These are phyloP conservation scores for Cerceris rybyensis DNA, from an alignment of 2,888 invertebrate species.

Conservation along the genomic window DNA sequence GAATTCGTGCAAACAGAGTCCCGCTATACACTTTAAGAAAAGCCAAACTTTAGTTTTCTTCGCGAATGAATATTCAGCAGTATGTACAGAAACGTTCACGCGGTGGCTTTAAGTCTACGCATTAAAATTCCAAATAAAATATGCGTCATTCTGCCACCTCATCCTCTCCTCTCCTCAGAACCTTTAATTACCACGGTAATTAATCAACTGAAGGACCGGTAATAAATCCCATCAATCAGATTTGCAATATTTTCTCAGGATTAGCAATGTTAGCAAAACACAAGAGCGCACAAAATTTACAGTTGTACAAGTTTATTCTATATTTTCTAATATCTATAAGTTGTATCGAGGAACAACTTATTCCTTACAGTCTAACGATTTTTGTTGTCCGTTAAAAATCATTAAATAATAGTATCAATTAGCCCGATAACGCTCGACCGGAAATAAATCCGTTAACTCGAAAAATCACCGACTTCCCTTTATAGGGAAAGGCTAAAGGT, in stretches of 20 bases:
- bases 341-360: no score
- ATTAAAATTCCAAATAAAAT: conserved; percentile 34
- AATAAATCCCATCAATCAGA: conserved; percentile 29
- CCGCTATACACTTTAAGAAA: conserved; percentile 19
- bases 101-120: conserved; percentile 13
- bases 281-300: neutral
- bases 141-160: neutral
- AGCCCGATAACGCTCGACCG: neutral
- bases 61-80: conserved; percentile 34
- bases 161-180: neutral
- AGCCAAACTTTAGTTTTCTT: conserved; percentile 25
- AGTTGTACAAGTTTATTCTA: no score
- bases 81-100: neutral
- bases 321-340: no score
- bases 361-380: no score
- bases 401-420: no score
- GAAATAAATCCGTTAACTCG: conserved; percentile 4
- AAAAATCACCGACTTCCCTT: conserved; percentile 2
- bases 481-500: no score
- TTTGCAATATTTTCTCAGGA: conserved; percentile 46
- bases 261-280: neutral
- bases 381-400: no score
- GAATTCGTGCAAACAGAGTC: neutral
- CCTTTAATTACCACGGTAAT: conserved; percentile 32
- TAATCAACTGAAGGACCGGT: conserved; percentile 26